Base-by-base conservation (phyloP, 2,797 vertebrate genomes). In the Bovichtus diacanthus region DNA sequence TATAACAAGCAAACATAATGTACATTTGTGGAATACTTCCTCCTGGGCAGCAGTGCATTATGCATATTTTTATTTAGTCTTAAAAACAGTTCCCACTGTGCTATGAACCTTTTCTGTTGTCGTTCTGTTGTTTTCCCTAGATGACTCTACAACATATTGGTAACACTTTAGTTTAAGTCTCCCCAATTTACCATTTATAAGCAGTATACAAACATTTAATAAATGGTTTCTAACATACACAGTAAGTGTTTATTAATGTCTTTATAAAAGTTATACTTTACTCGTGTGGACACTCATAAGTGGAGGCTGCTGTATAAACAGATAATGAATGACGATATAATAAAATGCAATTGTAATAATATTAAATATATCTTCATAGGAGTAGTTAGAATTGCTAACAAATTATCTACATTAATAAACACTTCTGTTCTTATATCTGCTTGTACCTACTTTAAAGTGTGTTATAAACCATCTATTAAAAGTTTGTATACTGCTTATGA, bases 91-190 rank as follows among this genome's bases (percentile, higher is more conserved):
- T 81, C 72, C 53, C 29, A 41, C 13, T 19, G 19, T 60, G 55
- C 62, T 78, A 21, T 64, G 4, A 61, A 67, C 19, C 12, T 73
- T 70, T 70, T 53, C 9, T 70, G 27, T 63, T 81, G 43, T n/a
- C 50, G 23, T 16, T 13, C 4, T 68, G 27, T 64, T 80, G 31
- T 74, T 64, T 50, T 43, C 41, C 58, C 55, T 58, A 12, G 58
- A 80, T 81, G 44, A n/a, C 43, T 60, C 21, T 23, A 19, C 56
- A 16, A 25, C 47, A 27, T 29, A 18, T 51, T 5, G 21, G 11
- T 25, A 21, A 56, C 53, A 8, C 21, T 36, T 21, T 38, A 41
- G 3, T 34, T 55, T 8, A 49, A 50, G 44, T 51, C 9, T 2
- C 5, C 12, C 64, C 31, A n/a, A 10, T 53, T 34, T 44, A 41